These are phyloP conservation scores for Glossophaga mutica DNA, from an alignment of 2,797 vertebrate genomes.

Conservation along the genomic window DNA sequence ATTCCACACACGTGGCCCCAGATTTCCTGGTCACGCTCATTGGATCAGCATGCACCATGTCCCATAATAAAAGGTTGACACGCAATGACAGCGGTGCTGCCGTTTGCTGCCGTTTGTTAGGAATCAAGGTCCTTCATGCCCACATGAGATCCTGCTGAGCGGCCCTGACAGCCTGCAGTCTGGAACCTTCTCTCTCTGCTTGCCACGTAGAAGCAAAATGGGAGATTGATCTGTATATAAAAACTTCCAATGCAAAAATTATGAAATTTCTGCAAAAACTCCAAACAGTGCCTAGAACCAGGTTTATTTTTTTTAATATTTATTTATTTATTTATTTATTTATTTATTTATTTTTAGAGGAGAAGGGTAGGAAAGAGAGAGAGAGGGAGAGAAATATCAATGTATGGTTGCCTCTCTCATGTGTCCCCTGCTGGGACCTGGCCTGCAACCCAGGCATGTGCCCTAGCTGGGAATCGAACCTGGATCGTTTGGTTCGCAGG, in stretches of 20 bases:
- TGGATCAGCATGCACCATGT: not conserved
- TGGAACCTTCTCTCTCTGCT: not conserved
- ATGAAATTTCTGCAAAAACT: not conserved
- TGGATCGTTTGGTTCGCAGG: too few relatives aligned
- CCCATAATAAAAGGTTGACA: not conserved
- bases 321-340: too few relatives aligned
- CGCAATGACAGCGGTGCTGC: not conserved
- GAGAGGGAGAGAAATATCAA: too few relatives aligned
- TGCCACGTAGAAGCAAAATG: not conserved
- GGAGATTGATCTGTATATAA: not conserved
- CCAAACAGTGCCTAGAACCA: not conserved
- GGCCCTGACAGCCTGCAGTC: accelerated
- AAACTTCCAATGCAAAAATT: not conserved
- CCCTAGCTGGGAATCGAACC: too few relatives aligned
- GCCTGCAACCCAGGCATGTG: too few relatives aligned
- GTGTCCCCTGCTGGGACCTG: too few relatives aligned
- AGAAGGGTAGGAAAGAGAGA: too few relatives aligned
- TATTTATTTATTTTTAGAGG: too few relatives aligned
- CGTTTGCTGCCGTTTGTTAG: not conserved
- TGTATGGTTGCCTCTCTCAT: too few relatives aligned
- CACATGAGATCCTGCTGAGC: accelerated
- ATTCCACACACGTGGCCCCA: not conserved
- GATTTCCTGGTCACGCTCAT: not conserved
- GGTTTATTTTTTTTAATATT: too few relatives aligned
- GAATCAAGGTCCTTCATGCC: too few relatives aligned